These are phyloP conservation scores for Eulemur rubriventer DNA, from an alignment of 2,797 vertebrate species.

Conservation along the genomic window DNA sequence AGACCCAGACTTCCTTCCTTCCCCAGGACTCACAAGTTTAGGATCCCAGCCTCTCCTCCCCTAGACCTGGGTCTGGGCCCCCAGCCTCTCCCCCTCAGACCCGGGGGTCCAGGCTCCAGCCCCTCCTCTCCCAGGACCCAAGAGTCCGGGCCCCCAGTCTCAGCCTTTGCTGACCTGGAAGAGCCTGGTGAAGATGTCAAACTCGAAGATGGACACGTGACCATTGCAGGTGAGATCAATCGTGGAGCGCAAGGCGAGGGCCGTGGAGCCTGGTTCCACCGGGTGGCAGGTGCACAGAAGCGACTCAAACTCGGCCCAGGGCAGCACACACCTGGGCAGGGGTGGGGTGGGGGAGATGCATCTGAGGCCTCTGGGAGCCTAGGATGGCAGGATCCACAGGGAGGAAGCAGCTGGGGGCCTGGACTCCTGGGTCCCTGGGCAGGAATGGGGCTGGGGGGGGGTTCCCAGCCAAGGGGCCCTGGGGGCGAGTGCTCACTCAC, in stretches of 20 bases:
- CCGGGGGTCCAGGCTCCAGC: not conserved
- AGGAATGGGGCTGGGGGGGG: not conserved
- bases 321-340: slow-evolving; percentile 87
- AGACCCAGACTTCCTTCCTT: not conserved
- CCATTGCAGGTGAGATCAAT: slow-evolving; percentile 93
- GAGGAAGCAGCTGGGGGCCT: too few species aligned
- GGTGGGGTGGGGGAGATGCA: not conserved
- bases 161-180: slow-evolving; percentile 88
- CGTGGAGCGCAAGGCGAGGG: slow-evolving; percentile 91
- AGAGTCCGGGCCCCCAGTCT: not conserved
- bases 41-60: not conserved
- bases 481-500: slow-evolving; percentile 79
- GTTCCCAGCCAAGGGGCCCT: not conserved
- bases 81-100: not conserved
- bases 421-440: not conserved
- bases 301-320: slow-evolving; percentile 88
- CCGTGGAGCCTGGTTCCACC: slow-evolving; percentile 88
- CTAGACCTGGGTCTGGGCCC: not conserved
- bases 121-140: too few species aligned
- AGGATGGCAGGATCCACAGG: not conserved
- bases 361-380: not conserved
- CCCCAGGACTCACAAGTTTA: not conserved
- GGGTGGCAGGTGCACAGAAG: slow-evolving; percentile 85
- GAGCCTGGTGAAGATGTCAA: slow-evolving; percentile 93
- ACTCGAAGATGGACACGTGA: slow-evolving; percentile 93